Percentiles rank a stretch among this genome's conserved stretches.
These are phyloP conservation scores for Stercorarius parasiticus DNA, from an alignment of 2,113 vertebrate genomes.

Conservation along the genomic window DNA sequence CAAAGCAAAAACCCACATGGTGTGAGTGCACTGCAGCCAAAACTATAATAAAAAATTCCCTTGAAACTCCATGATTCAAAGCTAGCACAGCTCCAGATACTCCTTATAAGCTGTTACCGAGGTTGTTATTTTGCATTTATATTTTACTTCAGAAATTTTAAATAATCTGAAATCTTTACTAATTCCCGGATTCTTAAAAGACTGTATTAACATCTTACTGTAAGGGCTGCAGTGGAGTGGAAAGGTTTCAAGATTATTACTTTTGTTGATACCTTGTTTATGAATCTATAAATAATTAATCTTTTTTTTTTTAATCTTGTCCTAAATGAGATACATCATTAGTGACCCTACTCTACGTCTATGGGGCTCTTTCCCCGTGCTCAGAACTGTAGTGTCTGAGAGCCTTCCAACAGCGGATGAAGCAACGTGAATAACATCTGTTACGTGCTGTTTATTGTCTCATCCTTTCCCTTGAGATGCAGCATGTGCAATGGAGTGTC, in stretches of 20 bases:
- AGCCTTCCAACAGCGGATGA: neutral
- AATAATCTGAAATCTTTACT: neutral
- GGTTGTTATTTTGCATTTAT: neutral
- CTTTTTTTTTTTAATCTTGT: neutral
- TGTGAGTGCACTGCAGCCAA: conserved; percentile 21
- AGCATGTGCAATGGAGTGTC: neutral
- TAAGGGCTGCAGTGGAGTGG: neutral
- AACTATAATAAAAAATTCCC: conserved; percentile 34
- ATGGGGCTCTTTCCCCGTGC: neutral
- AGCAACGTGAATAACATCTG: neutral
- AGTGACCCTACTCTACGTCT: neutral
- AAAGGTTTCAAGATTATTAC: neutral
- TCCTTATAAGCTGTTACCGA: neutral
- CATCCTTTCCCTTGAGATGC: conserved; percentile 15
- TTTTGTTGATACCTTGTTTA: neutral
- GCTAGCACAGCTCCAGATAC: neutral
- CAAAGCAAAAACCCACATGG: conserved; percentile 59
- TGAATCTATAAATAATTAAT: neutral
- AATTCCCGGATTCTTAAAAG: neutral
- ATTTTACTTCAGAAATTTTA: neutral
- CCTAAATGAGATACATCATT: neutral
- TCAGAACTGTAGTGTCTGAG: neutral
- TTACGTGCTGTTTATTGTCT: conserved; percentile 21
- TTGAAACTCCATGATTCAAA: conserved; percentile 20
- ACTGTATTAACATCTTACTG: neutral